These are phyloP conservation scores for Alviniconcha marisindica DNA, from an alignment of 1,140 invertebrate species.

Conservation along the genomic window DNA sequence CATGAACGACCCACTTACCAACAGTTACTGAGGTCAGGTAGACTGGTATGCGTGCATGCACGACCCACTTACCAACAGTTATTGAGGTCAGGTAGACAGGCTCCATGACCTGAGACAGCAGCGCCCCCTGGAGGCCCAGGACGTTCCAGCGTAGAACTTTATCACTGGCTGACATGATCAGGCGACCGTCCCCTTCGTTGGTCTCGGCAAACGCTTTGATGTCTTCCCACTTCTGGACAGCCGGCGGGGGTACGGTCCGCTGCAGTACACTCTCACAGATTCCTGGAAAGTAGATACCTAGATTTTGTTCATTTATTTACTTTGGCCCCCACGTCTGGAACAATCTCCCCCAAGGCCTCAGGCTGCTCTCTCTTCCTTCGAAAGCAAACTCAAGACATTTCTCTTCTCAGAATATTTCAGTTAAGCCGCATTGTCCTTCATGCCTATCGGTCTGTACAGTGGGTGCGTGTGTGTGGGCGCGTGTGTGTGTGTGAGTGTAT, in stretches of 20 bases:
- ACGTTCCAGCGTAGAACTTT: constrained; percentile 93
- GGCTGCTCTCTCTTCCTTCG: no score
- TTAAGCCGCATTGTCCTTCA: no score
- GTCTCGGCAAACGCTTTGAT: constrained; percentile 40
- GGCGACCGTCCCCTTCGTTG: constrained; percentile 51
- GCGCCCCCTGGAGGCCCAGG: constrained; percentile 89
- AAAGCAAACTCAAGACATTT: no score
- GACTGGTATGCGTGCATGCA: no score
- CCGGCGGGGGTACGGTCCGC: neutral
- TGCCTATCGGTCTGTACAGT: no score
- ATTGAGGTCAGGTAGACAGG: constrained; percentile 84
- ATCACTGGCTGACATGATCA: constrained; percentile 90
- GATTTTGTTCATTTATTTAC: neutral
- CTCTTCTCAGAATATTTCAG: no score
- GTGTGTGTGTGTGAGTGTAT: no score
- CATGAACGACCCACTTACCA: no score
- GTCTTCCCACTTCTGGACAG: constrained; percentile 48
- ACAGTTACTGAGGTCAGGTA: no score
- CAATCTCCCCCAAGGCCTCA: no score
- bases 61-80: constrained; percentile 82
- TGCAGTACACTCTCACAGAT: neutral
- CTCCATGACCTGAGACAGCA: constrained; percentile 84
- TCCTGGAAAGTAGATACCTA: neutral
- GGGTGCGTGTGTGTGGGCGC: no score
- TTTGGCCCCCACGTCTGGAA: neutral